Percentiles rank a stretch among this genome's conserved stretches.
phyloP scores from a whole-genome alignment of 2,113 vertebrate genomes.

The Chamaetylas fuelleborni region DNA sequence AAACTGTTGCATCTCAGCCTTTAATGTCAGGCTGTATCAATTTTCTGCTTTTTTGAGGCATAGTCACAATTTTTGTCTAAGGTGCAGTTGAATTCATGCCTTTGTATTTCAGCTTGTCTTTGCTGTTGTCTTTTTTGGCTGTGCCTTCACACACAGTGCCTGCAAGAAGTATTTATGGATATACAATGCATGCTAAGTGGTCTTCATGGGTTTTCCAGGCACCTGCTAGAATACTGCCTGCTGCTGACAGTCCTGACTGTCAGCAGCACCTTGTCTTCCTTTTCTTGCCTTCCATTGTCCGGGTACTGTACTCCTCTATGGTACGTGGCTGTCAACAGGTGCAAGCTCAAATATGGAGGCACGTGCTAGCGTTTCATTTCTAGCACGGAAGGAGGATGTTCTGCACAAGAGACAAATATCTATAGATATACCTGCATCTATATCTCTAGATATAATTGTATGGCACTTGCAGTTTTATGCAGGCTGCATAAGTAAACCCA shows the following conservation, averaged over 20 bases:
- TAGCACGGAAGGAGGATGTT: constrained; percentile 43
- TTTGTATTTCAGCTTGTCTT: constrained; percentile 70
- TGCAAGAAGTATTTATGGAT: constrained; percentile 73
- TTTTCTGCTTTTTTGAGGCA: constrained; percentile 64
- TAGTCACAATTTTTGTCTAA: constrained; percentile 29
- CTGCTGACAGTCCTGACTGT: neutral
- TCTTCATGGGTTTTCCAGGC: constrained; percentile 66
- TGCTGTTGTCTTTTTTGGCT: constrained; percentile 76
- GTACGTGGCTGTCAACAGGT: constrained; percentile 20
- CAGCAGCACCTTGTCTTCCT: constrained; percentile 37
- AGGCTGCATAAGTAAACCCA: constrained; percentile 68
- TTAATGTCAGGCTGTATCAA: constrained; percentile 33
- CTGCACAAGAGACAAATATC: constrained; percentile 45
- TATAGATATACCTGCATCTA: constrained; percentile 49
- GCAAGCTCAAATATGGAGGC: constrained; percentile 19
- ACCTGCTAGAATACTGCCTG: constrained; percentile 62
- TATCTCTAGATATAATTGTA: constrained; percentile 52
- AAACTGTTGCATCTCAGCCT: constrained; percentile 5
- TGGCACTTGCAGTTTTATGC: constrained; percentile 69
- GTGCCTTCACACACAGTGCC: constrained; percentile 81
- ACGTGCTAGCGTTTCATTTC: neutral
- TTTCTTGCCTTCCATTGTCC: constrained; percentile 41
- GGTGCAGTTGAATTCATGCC: constrained; percentile 73
- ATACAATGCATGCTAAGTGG: constrained; percentile 61
- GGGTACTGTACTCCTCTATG: constrained; percentile 44